Percentiles rank a stretch among this genome's conserved stretches.
Conservation (phyloP, 2,888 invertebrate species). For the Aradus depressus region DNA sequence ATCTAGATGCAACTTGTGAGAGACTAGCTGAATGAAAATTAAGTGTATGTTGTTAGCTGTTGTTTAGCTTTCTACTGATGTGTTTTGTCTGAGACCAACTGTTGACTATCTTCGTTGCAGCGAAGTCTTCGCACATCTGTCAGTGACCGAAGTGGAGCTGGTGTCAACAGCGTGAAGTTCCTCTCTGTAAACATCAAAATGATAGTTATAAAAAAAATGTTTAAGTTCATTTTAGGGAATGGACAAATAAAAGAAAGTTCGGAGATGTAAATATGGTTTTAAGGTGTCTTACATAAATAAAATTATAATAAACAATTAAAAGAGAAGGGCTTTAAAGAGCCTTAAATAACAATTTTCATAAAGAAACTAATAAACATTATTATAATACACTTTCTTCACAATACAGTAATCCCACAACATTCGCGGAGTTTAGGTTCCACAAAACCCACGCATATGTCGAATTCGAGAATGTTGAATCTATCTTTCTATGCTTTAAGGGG, state of each 20-base stretch:
- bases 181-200: conserved; percentile 23
- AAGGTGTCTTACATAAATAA: neutral
- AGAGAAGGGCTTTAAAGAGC: neutral
- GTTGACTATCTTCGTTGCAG: conserved; percentile 31
- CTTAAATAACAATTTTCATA: neutral
- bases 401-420: too few relatives aligned
- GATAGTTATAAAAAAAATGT: neutral
- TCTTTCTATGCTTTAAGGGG: too few relatives aligned
- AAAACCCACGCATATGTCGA: too few relatives aligned
- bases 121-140: conserved; percentile 41
- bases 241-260: neutral
- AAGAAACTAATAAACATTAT: too few relatives aligned
- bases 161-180: conserved; percentile 42
- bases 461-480: too few relatives aligned
- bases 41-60: too few relatives aligned
- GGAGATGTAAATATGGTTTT: neutral
- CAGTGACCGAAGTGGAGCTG: conserved; percentile 43
- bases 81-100: conserved; percentile 27
- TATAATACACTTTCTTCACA: too few relatives aligned
- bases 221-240: too few relatives aligned
- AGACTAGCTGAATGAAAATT: neutral
- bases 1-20: neutral
- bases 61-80: conserved; percentile 18
- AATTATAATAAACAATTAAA: neutral
- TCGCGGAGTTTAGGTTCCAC: too few relatives aligned